Evolutionary conservation across 2,797 vertebrate genomes (phyloP), one percentile per base, ranked within the genome.

Genomic region (Phalanger gymnotis): DNA sequence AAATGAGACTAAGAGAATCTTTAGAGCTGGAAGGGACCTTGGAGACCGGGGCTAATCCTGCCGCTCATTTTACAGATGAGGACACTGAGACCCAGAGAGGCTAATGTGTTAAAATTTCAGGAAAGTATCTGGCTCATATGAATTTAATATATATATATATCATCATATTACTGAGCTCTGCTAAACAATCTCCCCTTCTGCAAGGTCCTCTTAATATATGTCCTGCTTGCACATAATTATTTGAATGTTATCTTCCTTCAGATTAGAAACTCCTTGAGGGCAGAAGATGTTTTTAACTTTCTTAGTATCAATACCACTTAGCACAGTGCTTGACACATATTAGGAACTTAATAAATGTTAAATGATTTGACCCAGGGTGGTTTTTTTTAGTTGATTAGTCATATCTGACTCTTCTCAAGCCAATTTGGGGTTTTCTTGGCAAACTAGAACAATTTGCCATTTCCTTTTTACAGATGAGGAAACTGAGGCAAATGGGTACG

Each of bases 71-170:
- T 53, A 90, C 10, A 93, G 28, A 93, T 51, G 51, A 95, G 97
- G 96, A 97, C 89, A 93, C 66, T 96, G 14, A 93, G 47, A 87
- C 11, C 92, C 56, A 81, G 6, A 25, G 90, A 34, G 54, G 51
- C n/a, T 94, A 95, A 87, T 0, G 19, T 89, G 53, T 57, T 87
- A 56, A 92, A 92, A 92, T 73, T 92, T 89, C 0, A 7, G 66
- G 56, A 54, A 93, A 90, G 55, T 90, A 55, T 53, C 56, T 92
- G 53, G 81, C 54, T 91, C 53, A n/a, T 40, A 53, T 93, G 40
- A 93, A 94, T 94, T 96, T 87, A 81, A n/a, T n/a, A n/a, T n/a
- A n/a, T n/a, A 96, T 81, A 92, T 4, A 19, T 40, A 94, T 53
- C 0, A 13, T 92, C 96, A 25, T 47, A 87, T 47, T 47, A 87